These are phyloP conservation scores for Otocyon megalotis DNA, from an alignment of 2,113 vertebrate genomes.

Conservation along the genomic window DNA sequence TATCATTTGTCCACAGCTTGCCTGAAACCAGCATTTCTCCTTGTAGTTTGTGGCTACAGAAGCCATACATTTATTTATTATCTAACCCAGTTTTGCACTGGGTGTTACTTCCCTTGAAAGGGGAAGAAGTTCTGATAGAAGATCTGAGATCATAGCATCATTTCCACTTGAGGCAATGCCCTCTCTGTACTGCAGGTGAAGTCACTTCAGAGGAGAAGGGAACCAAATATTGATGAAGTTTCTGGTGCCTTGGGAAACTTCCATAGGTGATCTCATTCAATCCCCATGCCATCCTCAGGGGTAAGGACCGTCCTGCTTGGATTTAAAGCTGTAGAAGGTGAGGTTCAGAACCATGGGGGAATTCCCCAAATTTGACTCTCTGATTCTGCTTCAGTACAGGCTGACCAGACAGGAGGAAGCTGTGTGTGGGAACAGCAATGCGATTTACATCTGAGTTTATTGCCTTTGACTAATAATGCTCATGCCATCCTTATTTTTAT, in stretches of 20 bases:
- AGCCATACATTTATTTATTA: neutral
- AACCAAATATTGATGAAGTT: neutral
- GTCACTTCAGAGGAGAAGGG: neutral
- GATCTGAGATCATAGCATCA: neutral
- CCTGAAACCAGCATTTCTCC: neutral
- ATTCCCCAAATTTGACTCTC: neutral
- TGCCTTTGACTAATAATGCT: neutral
- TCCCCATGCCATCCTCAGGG: neutral
- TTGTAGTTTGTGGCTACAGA: neutral
- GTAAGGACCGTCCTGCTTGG: neutral
- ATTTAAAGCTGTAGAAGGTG: neutral
- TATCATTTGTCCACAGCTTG: neutral
- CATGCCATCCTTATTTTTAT: conserved; percentile 26
- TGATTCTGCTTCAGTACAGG: neutral
- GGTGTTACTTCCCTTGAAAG: neutral
- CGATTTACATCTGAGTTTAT: neutral
- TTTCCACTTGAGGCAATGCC: neutral
- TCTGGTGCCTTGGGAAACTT: neutral
- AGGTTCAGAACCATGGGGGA: neutral
- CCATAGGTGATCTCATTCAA: neutral
- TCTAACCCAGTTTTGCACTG: neutral
- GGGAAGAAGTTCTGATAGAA: neutral
- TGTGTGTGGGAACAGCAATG: rapidly evolving
- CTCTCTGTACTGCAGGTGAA: neutral
- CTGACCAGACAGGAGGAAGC: neutral